A percentile compares a stretch with the other conserved stretches of the same genome.
Conservation (phyloP, 1,140 invertebrate species). For the Drosophila kohkoa region DNA sequence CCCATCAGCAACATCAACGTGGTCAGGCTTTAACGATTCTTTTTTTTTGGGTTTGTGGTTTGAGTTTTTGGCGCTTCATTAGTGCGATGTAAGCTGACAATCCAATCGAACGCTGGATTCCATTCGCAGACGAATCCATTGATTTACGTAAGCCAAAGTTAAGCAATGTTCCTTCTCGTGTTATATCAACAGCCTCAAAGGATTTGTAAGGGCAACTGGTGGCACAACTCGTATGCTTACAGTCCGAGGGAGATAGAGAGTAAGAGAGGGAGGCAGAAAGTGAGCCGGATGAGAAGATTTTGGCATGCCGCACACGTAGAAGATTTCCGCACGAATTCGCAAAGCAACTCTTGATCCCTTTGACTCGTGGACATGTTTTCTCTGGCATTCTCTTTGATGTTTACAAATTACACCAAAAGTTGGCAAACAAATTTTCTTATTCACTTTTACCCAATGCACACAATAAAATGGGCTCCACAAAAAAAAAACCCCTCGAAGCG, state of each 20-base stretch:
- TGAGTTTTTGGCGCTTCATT: constrained; percentile 55
- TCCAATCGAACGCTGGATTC: constrained; percentile 12
- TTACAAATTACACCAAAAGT: constrained; percentile 83
- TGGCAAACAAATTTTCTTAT: constrained; percentile 84
- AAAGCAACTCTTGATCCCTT: constrained; percentile 83
- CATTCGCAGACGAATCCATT: constrained; percentile 14
- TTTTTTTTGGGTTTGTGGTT: constrained; percentile 3
- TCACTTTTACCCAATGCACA: constrained; percentile 64
- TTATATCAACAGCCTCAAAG: constrained; percentile 27
- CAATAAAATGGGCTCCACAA: constrained; percentile 50
- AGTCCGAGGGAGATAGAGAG: background rate
- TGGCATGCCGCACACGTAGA: constrained; percentile 81
- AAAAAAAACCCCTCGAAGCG: background rate
- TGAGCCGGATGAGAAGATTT: constrained; percentile 22
- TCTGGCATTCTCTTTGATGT: constrained; percentile 81
- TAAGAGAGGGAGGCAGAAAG: background rate
- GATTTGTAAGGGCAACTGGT: constrained; percentile 32
- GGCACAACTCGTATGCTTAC: background rate
- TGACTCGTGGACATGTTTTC: constrained; percentile 82
- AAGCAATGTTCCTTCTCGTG: constrained; percentile 2
- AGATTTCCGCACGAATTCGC: constrained; percentile 83
- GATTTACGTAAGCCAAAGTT: constrained; percentile 27
- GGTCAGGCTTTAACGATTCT: constrained; percentile 1
- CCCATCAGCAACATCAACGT: background rate
- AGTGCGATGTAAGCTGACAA: constrained; percentile 28